phyloP scores from a whole-genome alignment of 1,140 invertebrate species.

The Drosophila simulans region DNA sequence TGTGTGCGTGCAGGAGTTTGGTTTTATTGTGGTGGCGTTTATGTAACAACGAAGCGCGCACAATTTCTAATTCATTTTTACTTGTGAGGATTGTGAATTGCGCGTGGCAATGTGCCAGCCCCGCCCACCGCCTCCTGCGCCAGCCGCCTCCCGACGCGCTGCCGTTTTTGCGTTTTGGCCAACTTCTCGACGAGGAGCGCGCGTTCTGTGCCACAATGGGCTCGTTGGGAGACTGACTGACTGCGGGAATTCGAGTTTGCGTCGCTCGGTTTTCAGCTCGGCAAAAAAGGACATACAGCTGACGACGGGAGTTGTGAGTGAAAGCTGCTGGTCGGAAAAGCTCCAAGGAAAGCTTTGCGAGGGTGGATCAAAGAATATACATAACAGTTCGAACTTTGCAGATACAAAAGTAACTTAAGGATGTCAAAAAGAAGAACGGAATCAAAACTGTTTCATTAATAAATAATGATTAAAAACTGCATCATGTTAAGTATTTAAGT shows the following conservation, averaged over 20 bases:
- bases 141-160: conserved; percentile 40
- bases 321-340: conserved; percentile 50
- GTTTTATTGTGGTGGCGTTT: conserved; percentile 34
- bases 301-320: conserved; percentile 50
- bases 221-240: conserved; percentile 76
- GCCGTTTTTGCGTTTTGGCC: conserved; percentile 60
- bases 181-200: conserved; percentile 54
- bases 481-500: too few relatives aligned
- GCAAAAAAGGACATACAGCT: conserved; percentile 40
- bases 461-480: too few relatives aligned
- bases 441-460: too few relatives aligned
- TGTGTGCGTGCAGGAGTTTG: not conserved
- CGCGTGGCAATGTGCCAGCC: conserved; percentile 42
- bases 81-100: conserved; percentile 56
- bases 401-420: too few relatives aligned
- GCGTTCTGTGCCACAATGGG: conserved; percentile 62
- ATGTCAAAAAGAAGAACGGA: too few relatives aligned
- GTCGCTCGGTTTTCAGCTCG: conserved; percentile 13
- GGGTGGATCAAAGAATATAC: conserved; percentile 3
- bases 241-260: conserved; percentile 13
- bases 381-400: too few relatives aligned
- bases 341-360: conserved; percentile 37
- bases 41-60: conserved; percentile 59
- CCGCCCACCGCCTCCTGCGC: conserved; percentile 23
- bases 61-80: conserved; percentile 81